phyloP scores from a whole-genome alignment of 1,140 invertebrate genomes.

The Musca vetustissima region DNA sequence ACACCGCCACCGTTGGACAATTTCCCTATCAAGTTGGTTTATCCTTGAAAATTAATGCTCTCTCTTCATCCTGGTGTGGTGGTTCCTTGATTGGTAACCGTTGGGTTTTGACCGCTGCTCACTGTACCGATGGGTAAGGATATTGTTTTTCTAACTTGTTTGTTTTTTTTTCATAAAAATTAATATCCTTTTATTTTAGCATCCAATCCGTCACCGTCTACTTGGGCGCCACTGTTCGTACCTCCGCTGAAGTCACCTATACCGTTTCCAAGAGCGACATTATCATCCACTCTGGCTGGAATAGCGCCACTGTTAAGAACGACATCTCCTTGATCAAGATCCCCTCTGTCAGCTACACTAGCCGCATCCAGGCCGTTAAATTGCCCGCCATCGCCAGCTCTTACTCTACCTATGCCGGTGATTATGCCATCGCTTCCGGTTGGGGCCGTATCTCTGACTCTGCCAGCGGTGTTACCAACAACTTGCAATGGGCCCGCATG shows the following conservation, averaged over 20 bases:
- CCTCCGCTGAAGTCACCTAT: neutral
- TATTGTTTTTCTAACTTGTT: neutral
- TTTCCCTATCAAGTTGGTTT: slow-evolving; percentile 55
- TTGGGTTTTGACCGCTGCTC: slow-evolving; percentile 64
- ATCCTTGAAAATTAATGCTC: slow-evolving; percentile 36
- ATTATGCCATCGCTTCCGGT: slow-evolving; percentile 37
- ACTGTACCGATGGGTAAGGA: slow-evolving; percentile 57
- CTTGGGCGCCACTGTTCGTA: slow-evolving; percentile 23
- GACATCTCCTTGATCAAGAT: slow-evolving; percentile 49
- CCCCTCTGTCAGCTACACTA: slow-evolving; percentile 26
- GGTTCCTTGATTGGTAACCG: slow-evolving; percentile 59
- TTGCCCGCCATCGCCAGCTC: slow-evolving; percentile 36
- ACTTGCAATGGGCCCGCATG: slow-evolving; percentile 30
- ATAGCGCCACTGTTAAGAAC: slow-evolving; percentile 34
- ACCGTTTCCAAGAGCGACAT: slow-evolving; percentile 13
- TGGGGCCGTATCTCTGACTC: slow-evolving; percentile 40
- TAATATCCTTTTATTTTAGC: slow-evolving; percentile 3
- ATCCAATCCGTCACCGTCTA: slow-evolving; percentile 1
- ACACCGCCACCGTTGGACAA: slow-evolving; percentile 40
- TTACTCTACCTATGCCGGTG: slow-evolving; percentile 41
- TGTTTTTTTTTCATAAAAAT: too few species aligned
- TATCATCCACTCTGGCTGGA: slow-evolving; percentile 19
- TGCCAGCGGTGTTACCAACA: neutral
- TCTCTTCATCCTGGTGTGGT: slow-evolving; percentile 55
- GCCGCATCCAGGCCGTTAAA: slow-evolving; percentile 20